Evolutionary conservation across 2,797 vertebrate genomes (phyloP).

Genomic region (Dendrocincla tyrannina): DNA sequence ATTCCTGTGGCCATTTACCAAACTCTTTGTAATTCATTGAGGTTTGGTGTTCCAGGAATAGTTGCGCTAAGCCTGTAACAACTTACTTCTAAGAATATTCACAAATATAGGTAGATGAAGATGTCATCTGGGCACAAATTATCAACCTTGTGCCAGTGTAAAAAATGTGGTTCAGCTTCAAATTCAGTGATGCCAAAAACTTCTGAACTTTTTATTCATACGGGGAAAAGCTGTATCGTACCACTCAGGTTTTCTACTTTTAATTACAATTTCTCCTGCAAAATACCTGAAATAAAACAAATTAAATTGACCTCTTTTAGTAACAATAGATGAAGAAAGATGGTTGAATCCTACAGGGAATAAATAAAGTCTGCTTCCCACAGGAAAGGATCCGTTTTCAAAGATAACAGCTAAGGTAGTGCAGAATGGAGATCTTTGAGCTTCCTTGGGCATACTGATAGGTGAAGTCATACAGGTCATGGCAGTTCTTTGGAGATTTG

Average conservation of each 20-base stretch:
- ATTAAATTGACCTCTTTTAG: background rate
- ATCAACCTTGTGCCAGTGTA: background rate
- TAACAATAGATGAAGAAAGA: background rate
- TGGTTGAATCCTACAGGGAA: background rate
- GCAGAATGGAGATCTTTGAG: background rate
- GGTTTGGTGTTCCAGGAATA: background rate
- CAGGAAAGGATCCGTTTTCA: background rate
- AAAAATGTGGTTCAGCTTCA: background rate
- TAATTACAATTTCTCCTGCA: background rate
- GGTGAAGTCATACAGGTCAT: background rate
- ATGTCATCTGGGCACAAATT: background rate
- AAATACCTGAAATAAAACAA: background rate
- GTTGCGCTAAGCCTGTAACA: background rate
- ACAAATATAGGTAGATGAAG: background rate
- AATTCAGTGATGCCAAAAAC: background rate
- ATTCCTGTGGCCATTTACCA: background rate
- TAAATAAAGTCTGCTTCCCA: background rate
- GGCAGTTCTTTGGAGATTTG: slow-evolving; percentile 2
- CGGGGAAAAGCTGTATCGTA: background rate
- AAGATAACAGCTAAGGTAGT: background rate
- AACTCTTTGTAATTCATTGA: background rate
- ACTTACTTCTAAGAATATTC: background rate
- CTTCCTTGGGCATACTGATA: background rate
- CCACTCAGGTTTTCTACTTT: background rate
- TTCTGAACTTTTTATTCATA: background rate